Conservation (phyloP, 2,797 vertebrate species). For the Darevskia mixta region DNA sequence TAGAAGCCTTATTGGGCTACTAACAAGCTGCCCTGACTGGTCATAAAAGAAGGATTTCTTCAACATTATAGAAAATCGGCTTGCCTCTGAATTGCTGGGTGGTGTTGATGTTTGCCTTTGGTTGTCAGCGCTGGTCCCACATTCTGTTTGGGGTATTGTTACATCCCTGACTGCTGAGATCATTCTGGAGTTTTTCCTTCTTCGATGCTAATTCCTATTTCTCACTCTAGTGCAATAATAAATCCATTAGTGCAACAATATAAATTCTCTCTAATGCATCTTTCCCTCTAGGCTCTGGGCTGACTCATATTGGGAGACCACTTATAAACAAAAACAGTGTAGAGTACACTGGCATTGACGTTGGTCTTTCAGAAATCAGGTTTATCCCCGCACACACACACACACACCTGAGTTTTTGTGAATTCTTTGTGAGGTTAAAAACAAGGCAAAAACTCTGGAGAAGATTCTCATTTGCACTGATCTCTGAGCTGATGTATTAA, state of each 20-base stretch:
- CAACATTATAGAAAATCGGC: background rate
- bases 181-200: background rate
- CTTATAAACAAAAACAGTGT: background rate
- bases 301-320: constrained; percentile 19
- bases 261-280: background rate
- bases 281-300: background rate
- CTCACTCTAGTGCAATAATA: constrained; percentile 16
- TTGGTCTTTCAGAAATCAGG: background rate
- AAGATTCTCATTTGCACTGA: background rate
- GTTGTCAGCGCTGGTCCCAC: background rate
- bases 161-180: background rate
- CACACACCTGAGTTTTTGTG: no score
- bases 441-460: background rate
- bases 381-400: background rate
- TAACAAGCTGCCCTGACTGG: background rate
- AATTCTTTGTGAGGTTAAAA: background rate
- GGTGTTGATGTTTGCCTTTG: background rate
- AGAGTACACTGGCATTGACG: background rate
- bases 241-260: background rate
- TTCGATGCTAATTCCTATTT: constrained; percentile 17
- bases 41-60: background rate
- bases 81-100: background rate
- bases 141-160: background rate
- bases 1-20: no score
- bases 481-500: background rate